These are phyloP conservation scores for Bubo bubo DNA, from an alignment of 2,113 vertebrate genomes.

Conservation along the genomic window DNA sequence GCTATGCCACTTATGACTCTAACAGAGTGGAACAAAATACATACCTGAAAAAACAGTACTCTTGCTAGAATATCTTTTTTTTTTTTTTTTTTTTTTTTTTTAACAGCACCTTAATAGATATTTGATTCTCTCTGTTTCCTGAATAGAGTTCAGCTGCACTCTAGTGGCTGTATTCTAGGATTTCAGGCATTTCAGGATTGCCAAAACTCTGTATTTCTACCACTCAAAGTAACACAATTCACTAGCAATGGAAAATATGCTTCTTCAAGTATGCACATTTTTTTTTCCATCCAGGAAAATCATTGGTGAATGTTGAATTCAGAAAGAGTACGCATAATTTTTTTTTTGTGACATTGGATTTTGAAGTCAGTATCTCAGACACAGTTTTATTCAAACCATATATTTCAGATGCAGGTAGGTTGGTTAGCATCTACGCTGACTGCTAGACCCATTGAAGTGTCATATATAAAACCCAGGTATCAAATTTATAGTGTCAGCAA, in stretches of 20 bases:
- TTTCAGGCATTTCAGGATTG: neutral
- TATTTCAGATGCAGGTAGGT: neutral
- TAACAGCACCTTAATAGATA: neutral
- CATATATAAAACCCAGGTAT: too few species aligned
- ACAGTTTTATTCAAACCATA: neutral
- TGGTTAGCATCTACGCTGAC: neutral
- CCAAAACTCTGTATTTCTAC: neutral
- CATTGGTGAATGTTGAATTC: neutral
- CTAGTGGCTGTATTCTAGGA: neutral
- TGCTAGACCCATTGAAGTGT: neutral
- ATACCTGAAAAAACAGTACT: neutral
- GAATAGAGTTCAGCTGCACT: conserved; percentile 1
- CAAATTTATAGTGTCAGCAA: neutral
- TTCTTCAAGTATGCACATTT: neutral
- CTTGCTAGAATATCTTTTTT: neutral
- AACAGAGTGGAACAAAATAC: neutral
- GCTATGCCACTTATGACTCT: neutral
- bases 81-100: neutral
- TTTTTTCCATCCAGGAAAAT: neutral
- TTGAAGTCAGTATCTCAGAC: neutral
- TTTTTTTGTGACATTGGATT: neutral
- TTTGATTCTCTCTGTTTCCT: neutral
- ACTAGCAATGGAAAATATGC: neutral
- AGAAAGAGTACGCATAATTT: accelerated
- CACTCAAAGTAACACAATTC: neutral